Base-by-base conservation (phyloP, 2,888 invertebrate genomes). In the Eutolmus rufibarbis region DNA sequence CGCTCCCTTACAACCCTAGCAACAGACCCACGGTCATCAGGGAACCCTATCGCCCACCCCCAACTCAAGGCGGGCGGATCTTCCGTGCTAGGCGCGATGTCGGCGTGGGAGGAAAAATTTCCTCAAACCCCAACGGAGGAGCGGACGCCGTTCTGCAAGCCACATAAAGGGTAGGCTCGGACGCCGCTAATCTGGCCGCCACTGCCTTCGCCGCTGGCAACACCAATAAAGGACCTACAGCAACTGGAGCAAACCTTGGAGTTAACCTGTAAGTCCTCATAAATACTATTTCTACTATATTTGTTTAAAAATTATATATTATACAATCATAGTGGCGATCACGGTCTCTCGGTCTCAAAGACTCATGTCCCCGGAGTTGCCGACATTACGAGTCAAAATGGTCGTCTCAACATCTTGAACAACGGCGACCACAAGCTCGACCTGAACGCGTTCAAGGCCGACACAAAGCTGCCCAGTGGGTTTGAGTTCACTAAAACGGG, bases 301-400 rank as follows among this genome's bases (percentile, higher is more conserved):
- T 46, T 46, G 12, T 2, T 43, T 43, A 2, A 46, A 46, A 46
- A 46, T 4, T 5, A 12, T 34, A 12, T 14, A 12, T 77, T 4
- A 9, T 3, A 77, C 1, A 9, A 28, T 74, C 14, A 28, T 5
- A 92, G 92, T 19, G 89, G 91, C 87, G 90, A 90, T 0, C 90
- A 91, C 87, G 89, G 90, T 0, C 74, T 91, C 2, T 90, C 90
- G 0, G 1, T 92, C 28, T 89, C 91, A 82, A 91, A 91, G 74
- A 87, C 89, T 4, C 89, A 90, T 40, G 91, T 90, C 0, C 89
- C 89, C 12, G 89, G 89, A 2, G 12, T 74, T 5, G 31, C 90
- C 5, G 90, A 90, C 4, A 88, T 85, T 19, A 90, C 90, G 5
- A 87, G 90, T 0, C 89, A 89, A 34, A 88, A 89, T 5, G 90